Conservation (phyloP, 2,797 vertebrate species). For the Amniataba percoides region DNA sequence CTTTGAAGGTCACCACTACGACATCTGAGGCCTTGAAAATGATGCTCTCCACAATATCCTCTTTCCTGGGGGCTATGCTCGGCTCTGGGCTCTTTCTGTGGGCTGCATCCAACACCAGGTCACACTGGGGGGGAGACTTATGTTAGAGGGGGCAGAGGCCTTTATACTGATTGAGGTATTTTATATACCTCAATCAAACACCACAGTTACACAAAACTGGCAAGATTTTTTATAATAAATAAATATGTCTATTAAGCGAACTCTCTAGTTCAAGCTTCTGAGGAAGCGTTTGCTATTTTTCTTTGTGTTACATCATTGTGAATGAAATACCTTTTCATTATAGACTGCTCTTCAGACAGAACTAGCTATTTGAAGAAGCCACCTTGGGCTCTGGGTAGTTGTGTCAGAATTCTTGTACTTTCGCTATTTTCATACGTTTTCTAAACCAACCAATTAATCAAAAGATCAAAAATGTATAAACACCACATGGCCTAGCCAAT, state of each 20-base stretch:
- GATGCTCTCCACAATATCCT: constrained; percentile 98
- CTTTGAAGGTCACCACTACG: constrained; percentile 97
- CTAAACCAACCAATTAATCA: neutral
- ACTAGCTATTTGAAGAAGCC: neutral
- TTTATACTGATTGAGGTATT: no score
- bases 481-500: neutral
- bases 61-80: constrained; percentile 90
- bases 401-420: neutral
- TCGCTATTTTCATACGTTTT: neutral
- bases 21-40: constrained; percentile 98
- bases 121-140: constrained; percentile 86
- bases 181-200: neutral
- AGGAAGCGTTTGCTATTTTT: neutral
- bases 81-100: constrained; percentile 94
- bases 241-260: neutral
- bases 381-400: neutral
- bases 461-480: neutral
- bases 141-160: neutral
- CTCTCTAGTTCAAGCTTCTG: neutral
- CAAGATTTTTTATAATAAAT: neutral
- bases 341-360: neutral
- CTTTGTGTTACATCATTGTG: neutral
- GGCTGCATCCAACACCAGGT: constrained; percentile 97
- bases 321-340: constrained; percentile 3
- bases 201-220: neutral